Base-by-base conservation (phyloP, 2,797 vertebrate species). In the Mionectes olivaceus region DNA sequence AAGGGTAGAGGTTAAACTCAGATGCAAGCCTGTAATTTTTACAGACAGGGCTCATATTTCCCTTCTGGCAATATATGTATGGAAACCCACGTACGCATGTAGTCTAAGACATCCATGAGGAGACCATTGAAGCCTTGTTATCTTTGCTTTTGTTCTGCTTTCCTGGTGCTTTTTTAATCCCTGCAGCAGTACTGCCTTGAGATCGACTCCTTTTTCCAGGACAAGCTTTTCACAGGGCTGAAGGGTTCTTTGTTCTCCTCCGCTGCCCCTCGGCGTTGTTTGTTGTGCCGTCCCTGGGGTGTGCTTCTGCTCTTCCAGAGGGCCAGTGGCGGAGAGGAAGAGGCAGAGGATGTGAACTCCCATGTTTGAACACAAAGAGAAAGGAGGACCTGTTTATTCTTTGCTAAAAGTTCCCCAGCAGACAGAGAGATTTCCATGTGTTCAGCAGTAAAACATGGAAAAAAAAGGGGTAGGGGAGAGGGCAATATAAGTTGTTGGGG, bases 241-340 rank as follows among this genome's bases (percentile, higher is more conserved):
- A 94, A 93, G 97, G 91, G 97, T 87, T 96, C 95, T 97, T 97
- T 97, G 96, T 98, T 97, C 97, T 97, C 69, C 74, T 80, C 64
- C 7, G 14, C 90, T 16, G 25, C 84, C 83, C 46, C 87, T 90
- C 39, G 1, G 69, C 6, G 24, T 74, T 96, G 86, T 95, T 97
- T 91, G 82, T 89, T 89, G 91, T 90, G 79, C 56, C 0, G 94
- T 96, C 57, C 85, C 93, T 87, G 95, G 97, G 97, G 93, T 96
- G 96, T 94, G 77, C 71, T 93, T 70, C 60, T 68, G 43, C 91
- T 84, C 91, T 97, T 96, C 87, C 91, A 97, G 88, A 91, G 96
- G 94, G 83, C 65, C 94, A 67, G 77, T 28, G 24, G 80, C 1
- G 1, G 75, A 83, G 92, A 96, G 97, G 96, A 97, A 97, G 94